Conservation (phyloP, 2,797 vertebrate species). For the Borostomias antarcticus region DNA sequence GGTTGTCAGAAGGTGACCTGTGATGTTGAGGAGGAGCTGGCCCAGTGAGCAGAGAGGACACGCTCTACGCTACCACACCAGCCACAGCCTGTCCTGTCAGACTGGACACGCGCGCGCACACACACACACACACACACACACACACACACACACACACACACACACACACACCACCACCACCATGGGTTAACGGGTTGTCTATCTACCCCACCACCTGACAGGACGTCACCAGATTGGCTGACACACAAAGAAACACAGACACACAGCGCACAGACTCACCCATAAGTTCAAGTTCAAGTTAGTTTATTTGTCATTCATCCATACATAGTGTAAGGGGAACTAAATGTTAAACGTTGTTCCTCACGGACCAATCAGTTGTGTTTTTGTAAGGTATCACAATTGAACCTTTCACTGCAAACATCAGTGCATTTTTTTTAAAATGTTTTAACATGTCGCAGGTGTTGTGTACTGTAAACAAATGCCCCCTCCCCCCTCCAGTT, state of each 20-base stretch:
- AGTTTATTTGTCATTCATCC: too few relatives aligned
- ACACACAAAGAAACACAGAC: too few relatives aligned
- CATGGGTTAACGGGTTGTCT: too few relatives aligned
- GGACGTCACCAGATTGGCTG: too few relatives aligned
- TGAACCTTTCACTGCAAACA: constrained; percentile 3
- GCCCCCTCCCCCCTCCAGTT: neutral
- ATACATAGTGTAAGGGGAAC: too few relatives aligned
- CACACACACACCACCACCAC: constrained; percentile 5
- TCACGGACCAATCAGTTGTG: too few relatives aligned
- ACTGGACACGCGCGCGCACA: constrained; percentile 21
- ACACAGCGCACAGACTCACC: too few relatives aligned
- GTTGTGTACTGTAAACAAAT: neutral
- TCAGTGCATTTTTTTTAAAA: constrained; percentile 14
- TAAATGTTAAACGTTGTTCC: too few relatives aligned
- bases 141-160: constrained; percentile 19
- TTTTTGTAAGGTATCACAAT: constrained; percentile 17
- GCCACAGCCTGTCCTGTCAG: constrained; percentile 41
- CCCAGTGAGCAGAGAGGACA: constrained; percentile 76
- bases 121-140: constrained; percentile 26
- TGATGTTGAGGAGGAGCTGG: constrained; percentile 78
- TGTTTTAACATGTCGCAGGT: neutral
- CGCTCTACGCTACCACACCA: constrained; percentile 30
- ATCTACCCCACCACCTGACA: constrained; percentile 17
- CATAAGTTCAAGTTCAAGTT: too few relatives aligned
- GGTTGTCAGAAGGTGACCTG: constrained; percentile 85